A percentile compares a stretch with the other conserved stretches of the same genome.
Evolutionary conservation across 2,888 invertebrate species (phyloP).

Genomic region (Gymnoscelis rufifasciata): DNA sequence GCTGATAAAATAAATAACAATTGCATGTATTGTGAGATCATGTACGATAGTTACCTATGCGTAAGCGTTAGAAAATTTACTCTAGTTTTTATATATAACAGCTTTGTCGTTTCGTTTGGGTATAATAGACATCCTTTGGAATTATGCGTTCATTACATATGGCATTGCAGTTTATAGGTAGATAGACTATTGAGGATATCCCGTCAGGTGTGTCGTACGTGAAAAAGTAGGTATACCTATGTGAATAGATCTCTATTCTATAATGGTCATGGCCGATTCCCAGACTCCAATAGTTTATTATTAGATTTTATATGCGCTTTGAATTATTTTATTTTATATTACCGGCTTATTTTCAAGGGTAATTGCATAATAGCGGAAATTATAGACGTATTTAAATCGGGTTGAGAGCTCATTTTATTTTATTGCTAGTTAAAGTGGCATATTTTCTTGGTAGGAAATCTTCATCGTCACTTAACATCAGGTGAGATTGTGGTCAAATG

Average conservation of each 20-base stretch:
- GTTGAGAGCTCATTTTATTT: too few species aligned
- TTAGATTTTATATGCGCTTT: constrained; percentile 7
- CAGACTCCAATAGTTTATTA: constrained; percentile 14
- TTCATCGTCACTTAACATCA: too few species aligned
- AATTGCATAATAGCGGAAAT: neutral
- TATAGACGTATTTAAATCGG: too few species aligned
- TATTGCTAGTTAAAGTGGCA: too few species aligned
- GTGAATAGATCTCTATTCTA: constrained; percentile 16
- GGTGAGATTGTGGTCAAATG: too few species aligned
- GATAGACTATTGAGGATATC: constrained; percentile 49
- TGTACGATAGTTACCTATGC: too few species aligned
- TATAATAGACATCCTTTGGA: constrained; percentile 5
- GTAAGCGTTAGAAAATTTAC: too few species aligned
- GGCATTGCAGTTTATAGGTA: constrained; percentile 33
- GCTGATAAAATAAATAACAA: too few species aligned
- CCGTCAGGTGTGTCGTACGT: constrained; percentile 44
- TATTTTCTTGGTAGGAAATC: too few species aligned
- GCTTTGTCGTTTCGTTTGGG: neutral
- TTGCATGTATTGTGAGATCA: too few species aligned
- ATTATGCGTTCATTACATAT: constrained; percentile 2
- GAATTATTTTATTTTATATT: neutral
- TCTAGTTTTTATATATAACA: too few species aligned
- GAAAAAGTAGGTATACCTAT: constrained; percentile 15
- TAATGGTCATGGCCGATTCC: constrained; percentile 23
- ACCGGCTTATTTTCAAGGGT: neutral